Conservation (phyloP, 2,113 vertebrate species). For the Columba livia region DNA sequence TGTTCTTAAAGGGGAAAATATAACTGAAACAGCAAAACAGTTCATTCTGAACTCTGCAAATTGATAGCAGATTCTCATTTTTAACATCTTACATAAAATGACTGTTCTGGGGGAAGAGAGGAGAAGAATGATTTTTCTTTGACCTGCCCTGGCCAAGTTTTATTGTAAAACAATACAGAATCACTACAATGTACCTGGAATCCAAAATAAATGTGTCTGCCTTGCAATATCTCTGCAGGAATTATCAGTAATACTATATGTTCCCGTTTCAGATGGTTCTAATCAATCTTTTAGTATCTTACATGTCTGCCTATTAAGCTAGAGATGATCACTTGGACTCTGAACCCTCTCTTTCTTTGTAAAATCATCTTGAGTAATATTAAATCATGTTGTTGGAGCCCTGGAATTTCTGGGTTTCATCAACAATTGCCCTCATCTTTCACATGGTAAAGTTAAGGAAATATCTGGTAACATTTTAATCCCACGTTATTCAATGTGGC, state of each 20-base stretch:
- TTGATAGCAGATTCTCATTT: conserved; percentile 30
- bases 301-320: conserved; percentile 29
- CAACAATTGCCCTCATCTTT: conserved; percentile 56
- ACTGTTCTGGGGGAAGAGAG: neutral
- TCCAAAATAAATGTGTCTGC: conserved; percentile 19
- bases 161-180: conserved; percentile 3
- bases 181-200: conserved; percentile 6
- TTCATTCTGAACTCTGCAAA: conserved; percentile 33
- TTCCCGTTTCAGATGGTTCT: conserved; percentile 38
- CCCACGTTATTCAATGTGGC: conserved; percentile 48
- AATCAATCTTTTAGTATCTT: conserved; percentile 15
- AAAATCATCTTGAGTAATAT: conserved; percentile 46
- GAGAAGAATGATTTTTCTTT: conserved; percentile 30
- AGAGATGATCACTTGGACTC: conserved; percentile 18
- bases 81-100: conserved; percentile 10
- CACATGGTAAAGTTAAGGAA: conserved; percentile 61
- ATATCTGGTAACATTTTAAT: conserved; percentile 73
- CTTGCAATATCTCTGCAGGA: conserved; percentile 34
- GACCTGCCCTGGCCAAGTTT: conserved; percentile 35
- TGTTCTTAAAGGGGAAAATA: conserved; percentile 31
- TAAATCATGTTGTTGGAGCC: conserved; percentile 35
- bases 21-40: neutral
- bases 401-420: conserved; percentile 44
- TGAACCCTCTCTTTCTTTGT: conserved; percentile 29
- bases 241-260: conserved; percentile 58